Evolutionary conservation across 2,113 vertebrate genomes (phyloP).

Genomic region (Gymnarchus niloticus): DNA sequence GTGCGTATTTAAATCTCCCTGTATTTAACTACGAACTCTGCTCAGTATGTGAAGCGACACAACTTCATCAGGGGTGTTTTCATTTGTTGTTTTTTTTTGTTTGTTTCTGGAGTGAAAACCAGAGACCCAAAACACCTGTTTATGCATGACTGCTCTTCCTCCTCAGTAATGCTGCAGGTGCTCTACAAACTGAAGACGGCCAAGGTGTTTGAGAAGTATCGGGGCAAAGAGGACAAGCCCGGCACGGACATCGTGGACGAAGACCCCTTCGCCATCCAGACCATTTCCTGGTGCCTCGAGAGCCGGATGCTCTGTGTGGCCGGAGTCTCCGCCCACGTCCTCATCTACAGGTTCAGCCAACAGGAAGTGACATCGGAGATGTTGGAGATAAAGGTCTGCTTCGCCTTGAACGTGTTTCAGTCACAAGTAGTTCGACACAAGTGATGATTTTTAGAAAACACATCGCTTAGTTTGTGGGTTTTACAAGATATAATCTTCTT

Average conservation of each 20-base stretch:
- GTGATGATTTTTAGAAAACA: background rate
- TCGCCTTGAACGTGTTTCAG: background rate
- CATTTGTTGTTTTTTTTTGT: background rate
- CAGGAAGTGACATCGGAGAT: constrained; percentile 84
- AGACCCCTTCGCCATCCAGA: constrained; percentile 95
- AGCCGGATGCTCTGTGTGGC: constrained; percentile 90
- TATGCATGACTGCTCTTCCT: constrained; percentile 33
- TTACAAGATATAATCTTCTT: background rate
- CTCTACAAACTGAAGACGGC: constrained; percentile 96
- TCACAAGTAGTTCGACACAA: background rate
- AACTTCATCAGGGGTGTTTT: background rate
- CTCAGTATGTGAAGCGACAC: background rate
- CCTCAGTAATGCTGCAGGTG: constrained; percentile 88
- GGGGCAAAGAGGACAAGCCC: constrained; percentile 82
- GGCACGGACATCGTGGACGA: constrained; percentile 89
- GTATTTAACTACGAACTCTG: background rate
- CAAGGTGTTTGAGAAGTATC: constrained; percentile 92
- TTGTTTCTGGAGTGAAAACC: background rate
- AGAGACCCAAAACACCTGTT: background rate
- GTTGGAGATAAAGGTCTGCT: constrained; percentile 66
- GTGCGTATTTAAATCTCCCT: background rate
- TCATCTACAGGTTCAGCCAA: constrained; percentile 94
- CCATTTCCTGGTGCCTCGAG: constrained; percentile 91
- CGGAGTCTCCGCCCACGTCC: constrained; percentile 90
- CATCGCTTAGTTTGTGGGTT: background rate